Percentiles rank a stretch among this genome's conserved stretches.
Conservation (phyloP, 2,113 vertebrate species). For the Hippocampus mohnikei region DNA sequence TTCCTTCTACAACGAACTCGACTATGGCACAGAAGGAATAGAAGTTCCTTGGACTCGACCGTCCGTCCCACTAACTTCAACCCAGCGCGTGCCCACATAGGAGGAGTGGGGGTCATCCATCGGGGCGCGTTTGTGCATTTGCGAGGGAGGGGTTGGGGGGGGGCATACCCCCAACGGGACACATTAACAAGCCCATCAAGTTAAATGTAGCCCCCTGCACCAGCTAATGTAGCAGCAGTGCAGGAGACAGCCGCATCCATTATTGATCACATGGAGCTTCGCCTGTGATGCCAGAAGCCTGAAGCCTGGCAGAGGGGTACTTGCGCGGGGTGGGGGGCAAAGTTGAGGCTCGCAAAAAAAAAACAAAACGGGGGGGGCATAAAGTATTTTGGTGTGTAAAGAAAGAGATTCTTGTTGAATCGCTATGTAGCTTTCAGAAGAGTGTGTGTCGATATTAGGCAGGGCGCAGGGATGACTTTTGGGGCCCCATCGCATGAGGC, state of each 20-base stretch:
- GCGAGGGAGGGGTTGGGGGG: not conserved
- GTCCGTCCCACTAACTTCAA: not conserved
- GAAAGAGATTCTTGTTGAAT: not conserved
- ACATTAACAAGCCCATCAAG: constrained; percentile 83
- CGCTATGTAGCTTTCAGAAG: not conserved
- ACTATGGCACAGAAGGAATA: too few relatives aligned
- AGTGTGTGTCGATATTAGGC: too few relatives aligned
- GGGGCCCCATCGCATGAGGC: too few relatives aligned
- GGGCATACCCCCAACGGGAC: constrained; percentile 70
- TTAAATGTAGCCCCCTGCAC: constrained; percentile 79
- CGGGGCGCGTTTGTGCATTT: not conserved
- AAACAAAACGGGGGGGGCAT: not conserved
- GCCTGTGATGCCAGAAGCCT: constrained; percentile 70
- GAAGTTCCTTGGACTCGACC: not conserved
- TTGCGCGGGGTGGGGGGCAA: not conserved
- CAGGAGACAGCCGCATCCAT: constrained; percentile 77
- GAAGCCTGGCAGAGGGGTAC: constrained; percentile 55
- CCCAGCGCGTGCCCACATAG: not conserved
- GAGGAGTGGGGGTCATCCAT: not conserved
- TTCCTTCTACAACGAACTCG: too few relatives aligned
- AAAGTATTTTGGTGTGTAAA: constrained; percentile 5
- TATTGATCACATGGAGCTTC: constrained; percentile 77
- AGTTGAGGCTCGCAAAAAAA: not conserved
- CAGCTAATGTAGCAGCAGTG: constrained; percentile 77
- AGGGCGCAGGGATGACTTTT: too few relatives aligned